Conservation (phyloP, 2,113 vertebrate species). For the Alouatta palliata region DNA sequence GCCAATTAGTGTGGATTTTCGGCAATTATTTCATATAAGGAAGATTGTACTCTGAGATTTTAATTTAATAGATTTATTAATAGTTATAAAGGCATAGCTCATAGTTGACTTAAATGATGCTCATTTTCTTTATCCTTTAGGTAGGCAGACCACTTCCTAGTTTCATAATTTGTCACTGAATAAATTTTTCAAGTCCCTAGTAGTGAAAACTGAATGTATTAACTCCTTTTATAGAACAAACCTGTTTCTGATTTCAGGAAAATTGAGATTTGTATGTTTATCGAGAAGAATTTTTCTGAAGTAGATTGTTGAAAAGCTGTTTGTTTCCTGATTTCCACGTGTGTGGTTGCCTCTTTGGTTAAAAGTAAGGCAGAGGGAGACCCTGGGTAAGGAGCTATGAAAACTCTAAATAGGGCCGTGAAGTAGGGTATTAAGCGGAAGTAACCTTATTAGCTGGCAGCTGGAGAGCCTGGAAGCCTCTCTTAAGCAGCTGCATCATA, state of each 20-base stretch:
- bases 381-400: not conserved
- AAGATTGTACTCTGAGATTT: not conserved
- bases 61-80: not conserved
- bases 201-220: not conserved
- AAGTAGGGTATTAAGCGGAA: not conserved
- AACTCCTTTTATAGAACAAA: not conserved
- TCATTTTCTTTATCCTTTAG: slow-evolving; percentile 40
- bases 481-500: not conserved
- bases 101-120: not conserved
- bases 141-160: slow-evolving; percentile 27
- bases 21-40: not conserved
- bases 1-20: not conserved
- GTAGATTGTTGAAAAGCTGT: not conserved
- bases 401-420: not conserved
- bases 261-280: not conserved
- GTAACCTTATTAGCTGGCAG: not conserved
- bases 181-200: not conserved
- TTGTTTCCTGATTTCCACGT: not conserved
- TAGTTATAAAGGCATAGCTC: not conserved
- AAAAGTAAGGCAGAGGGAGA: not conserved
- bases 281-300: slow-evolving; percentile 15
- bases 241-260: slow-evolving; percentile 39
- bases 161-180: not conserved
- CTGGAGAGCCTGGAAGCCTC: not conserved
- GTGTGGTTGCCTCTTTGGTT: not conserved